Evolutionary conservation across 2,888 invertebrate species (phyloP), one percentile per base, ranked within the genome.

Genomic region (Conistra vaccinii): DNA sequence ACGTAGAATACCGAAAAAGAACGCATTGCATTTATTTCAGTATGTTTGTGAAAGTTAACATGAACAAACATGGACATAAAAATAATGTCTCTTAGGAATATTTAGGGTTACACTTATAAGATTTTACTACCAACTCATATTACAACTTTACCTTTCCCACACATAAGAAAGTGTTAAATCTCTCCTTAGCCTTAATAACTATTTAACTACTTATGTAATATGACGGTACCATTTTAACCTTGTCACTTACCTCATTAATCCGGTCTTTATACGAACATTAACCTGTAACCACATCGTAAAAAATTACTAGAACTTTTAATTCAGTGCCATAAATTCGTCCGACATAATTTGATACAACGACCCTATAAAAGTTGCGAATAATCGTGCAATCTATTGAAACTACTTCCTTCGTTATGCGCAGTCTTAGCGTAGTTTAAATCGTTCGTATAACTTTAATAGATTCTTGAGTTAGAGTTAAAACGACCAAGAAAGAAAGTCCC

Each of bases 391-490:
- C 66, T 74, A 86, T 83, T 70, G 61, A 67, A 85, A 73, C 73
- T 86, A 85, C 78, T 86, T 84, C 65, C 62, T 80, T 83, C 74
- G 81, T 89, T 86, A 88, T 76, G 81, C 65, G 53, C 26, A 69
- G 69, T 76, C 71, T 73, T 67, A 42, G 58, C 61, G 80, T 68
- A 77, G 75, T 84, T 87, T 77, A 86, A 88, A 88, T 87, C 73
- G 83, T 79, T 87, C 78, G 79, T 85, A 74, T 80, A 88, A 87
- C 84, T 89, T 89, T 83, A 80, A 86, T 86, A 85, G 82, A 87
- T 87, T 87, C 85, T 88, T 86, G 76, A 80, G 77, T 82, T 42
- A 76, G 74, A 88, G 77, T 87, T 86, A 75, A 87, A 81, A 76
- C 70, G 83, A 66, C 57, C 57, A 79, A 73, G 69, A 71, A 76